Base-by-base conservation (phyloP, 2,797 vertebrate species). In the Gadopsis bispinosus region DNA sequence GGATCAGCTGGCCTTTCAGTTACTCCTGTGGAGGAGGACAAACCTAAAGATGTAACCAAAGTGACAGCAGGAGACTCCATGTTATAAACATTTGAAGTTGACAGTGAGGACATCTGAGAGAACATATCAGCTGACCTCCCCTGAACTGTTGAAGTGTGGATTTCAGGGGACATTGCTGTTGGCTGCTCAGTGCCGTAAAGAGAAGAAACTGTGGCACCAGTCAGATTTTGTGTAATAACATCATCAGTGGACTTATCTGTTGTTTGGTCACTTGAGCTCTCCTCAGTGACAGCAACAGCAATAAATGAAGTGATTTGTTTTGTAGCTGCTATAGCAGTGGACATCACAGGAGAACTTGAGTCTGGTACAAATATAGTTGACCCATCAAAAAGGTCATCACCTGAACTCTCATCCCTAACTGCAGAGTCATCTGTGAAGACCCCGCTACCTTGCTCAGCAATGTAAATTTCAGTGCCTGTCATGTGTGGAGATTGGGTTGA, bases 401-500 rank as follows among this genome's bases (percentile, higher is more conserved):
- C 83, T 63, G 84, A 87, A 41, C 8, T 26, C 1, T 84, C 87
- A 16, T 89, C 88, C 31, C 93, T 87, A 53, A 5, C 33, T 31
- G 22, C 14, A 55, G 56, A 73, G 54, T 83, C 86, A 79, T 90
- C 89, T 29, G 53, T 70, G n/a, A 72, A 37, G 17, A 73, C 50
- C 0, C 90, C 92, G 89, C 91, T 93, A 11, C 88, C 84, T 41
- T 72, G 72, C 6, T 92, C 89, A 37, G n/a, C n/a, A 59, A 61
- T 41, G 39, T 79, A 62, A 29, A 60, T 33, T 20, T 80, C 83
- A 70, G 74, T 80, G 37, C 59, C 82, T 11, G 35, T 62, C 8
- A 65, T 69, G 0, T 62, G 50, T 65, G 85, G 68, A 50, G 83
- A 55, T 19, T 77, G 69, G 13, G 87, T 90, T 75, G 91, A 66